Conservation (phyloP, 2,113 vertebrate species). For the Petaurus breviceps region DNA sequence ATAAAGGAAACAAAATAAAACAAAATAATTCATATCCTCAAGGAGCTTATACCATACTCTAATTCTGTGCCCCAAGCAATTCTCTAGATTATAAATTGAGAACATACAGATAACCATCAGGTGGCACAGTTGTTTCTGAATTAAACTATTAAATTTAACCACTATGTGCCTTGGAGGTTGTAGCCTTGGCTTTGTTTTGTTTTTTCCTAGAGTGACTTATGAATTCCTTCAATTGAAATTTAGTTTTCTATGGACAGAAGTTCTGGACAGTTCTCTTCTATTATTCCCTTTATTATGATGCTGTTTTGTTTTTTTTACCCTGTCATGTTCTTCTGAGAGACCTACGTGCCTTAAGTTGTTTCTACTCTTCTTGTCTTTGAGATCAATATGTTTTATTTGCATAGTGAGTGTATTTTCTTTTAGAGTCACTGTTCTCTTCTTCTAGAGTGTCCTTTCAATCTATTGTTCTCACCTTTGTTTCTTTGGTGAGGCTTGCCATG, state of each 20-base stretch:
- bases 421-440: background rate
- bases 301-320: background rate
- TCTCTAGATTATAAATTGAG: background rate
- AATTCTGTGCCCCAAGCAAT: background rate
- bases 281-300: background rate
- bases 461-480: background rate
- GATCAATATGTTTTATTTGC: background rate
- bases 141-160: background rate
- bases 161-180: background rate
- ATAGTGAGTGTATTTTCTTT: background rate
- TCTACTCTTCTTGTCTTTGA: no score
- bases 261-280: background rate
- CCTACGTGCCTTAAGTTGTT: no score
- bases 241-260: background rate
- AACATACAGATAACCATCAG: background rate
- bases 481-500: background rate
- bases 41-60: background rate
- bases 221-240: background rate
- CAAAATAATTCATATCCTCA: background rate
- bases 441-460: background rate
- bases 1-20: background rate
- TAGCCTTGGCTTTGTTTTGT: background rate
- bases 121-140: no score
- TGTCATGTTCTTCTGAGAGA: background rate
- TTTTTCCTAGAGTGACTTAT: background rate